Conservation (phyloP, 2,888 invertebrate species). For the Drosophila quinaria region DNA sequence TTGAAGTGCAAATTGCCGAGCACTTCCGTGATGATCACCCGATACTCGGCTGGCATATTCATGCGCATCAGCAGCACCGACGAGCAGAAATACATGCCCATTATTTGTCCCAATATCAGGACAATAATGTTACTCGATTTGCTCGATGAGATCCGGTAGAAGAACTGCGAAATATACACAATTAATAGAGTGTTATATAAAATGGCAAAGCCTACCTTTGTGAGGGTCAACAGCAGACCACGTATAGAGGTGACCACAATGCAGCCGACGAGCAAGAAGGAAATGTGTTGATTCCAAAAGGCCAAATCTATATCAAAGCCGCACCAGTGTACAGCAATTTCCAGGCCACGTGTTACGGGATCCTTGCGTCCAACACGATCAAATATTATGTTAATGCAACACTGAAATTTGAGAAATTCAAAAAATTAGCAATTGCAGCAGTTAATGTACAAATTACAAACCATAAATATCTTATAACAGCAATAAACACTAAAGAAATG, state of each 20-base stretch:
- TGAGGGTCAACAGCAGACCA: slow-evolving; percentile 97
- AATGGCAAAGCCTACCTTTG: slow-evolving; percentile 90
- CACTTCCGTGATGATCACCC: slow-evolving; percentile 94
- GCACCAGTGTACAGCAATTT: slow-evolving; percentile 98
- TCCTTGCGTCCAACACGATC: slow-evolving; percentile 99
- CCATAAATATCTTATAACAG: slow-evolving; percentile 99
- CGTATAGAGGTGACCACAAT: slow-evolving; percentile 99
- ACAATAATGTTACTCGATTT: slow-evolving; percentile 99
- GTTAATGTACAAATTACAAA: slow-evolving; percentile 86
- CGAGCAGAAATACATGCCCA: slow-evolving; percentile 99
- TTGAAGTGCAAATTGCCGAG: slow-evolving; percentile 98
- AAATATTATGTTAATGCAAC: slow-evolving; percentile 99
- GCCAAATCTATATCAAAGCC: slow-evolving; percentile 98
- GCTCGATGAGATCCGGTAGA: slow-evolving; percentile 99
- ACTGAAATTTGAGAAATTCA: slow-evolving; percentile 87
- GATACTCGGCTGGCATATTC: slow-evolving; percentile 99
- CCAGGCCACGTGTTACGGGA: slow-evolving; percentile 97
- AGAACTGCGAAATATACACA: slow-evolving; percentile 91
- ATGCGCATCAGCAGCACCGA: slow-evolving; percentile 98
- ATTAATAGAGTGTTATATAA: background rate
- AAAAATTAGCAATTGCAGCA: background rate
- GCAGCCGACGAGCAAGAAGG: slow-evolving; percentile 98
- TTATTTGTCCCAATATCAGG: slow-evolving; percentile 97
- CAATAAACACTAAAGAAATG: slow-evolving; percentile 99
- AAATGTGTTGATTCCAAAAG: slow-evolving; percentile 99